Evolutionary conservation across 2,888 invertebrate species (phyloP).

Genomic region (Amiota mariae): DNA sequence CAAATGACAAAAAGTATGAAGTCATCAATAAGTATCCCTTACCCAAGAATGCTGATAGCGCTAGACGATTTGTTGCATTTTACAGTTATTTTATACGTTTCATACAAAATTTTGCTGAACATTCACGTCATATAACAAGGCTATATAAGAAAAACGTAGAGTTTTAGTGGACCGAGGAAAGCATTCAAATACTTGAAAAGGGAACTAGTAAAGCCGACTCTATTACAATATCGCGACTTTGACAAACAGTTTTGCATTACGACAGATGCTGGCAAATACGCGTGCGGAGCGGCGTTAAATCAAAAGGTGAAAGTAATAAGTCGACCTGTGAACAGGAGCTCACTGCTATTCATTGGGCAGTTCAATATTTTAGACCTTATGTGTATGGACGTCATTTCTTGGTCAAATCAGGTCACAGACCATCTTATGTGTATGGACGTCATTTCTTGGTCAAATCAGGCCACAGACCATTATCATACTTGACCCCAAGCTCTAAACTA

Average conservation of each 20-base stretch:
- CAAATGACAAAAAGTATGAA: constrained; percentile 17
- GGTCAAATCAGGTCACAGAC: too few species aligned
- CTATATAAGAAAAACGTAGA: too few species aligned
- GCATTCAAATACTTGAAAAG: constrained; percentile 29
- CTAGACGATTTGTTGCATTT: background rate
- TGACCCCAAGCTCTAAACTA: constrained; percentile 53
- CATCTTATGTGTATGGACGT: constrained; percentile 43
- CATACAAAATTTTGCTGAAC: constrained; percentile 2
- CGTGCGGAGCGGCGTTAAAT: constrained; percentile 37
- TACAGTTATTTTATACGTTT: background rate
- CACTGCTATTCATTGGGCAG: constrained; percentile 42
- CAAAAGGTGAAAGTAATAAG: too few species aligned
- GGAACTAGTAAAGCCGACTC: background rate
- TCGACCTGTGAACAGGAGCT: too few species aligned
- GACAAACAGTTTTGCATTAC: constrained; percentile 4
- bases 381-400: too few species aligned
- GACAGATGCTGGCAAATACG: constrained; percentile 40
- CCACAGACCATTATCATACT: constrained; percentile 51
- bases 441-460: constrained; percentile 47
- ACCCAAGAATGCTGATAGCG: background rate
- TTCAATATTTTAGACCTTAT: constrained; percentile 48
- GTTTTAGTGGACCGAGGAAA: too few species aligned
- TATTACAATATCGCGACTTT: constrained; percentile 38
- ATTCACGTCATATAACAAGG: too few species aligned
- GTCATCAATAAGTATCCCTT: background rate